phyloP scores from a whole-genome alignment of 2,797 vertebrate genomes.

The Falco columbarius region DNA sequence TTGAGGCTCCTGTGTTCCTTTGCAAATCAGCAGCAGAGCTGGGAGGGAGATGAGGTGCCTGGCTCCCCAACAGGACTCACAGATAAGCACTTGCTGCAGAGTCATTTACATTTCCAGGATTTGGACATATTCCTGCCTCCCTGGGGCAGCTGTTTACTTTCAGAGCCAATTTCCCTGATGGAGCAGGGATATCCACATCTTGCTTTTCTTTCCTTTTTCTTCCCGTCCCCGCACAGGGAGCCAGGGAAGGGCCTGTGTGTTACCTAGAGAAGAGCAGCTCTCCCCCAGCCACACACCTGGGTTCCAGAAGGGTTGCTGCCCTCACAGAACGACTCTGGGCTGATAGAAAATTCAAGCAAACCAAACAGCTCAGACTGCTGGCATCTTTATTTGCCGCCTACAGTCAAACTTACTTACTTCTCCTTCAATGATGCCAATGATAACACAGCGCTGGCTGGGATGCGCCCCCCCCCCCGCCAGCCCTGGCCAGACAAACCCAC shows the following conservation, averaged over 20 bases:
- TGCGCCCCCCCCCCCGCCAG: background rate
- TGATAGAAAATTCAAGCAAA: background rate
- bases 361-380: background rate
- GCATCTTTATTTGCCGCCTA: background rate
- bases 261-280: rapidly evolving
- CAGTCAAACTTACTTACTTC: background rate
- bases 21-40: background rate
- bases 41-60: background rate
- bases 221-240: background rate
- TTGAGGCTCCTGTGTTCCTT: background rate
- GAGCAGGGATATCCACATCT: background rate
- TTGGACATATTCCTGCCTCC: background rate
- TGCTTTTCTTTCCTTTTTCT: background rate
- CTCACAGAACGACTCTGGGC: background rate
- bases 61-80: background rate
- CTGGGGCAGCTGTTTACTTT: background rate
- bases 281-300: background rate
- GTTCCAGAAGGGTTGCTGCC: background rate
- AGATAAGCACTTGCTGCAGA: background rate
- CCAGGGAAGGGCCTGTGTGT: background rate
- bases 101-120: background rate
- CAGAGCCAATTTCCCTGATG: background rate
- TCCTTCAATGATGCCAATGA: background rate
- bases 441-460: background rate
- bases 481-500: too few species aligned